Conservation (phyloP, 2,113 vertebrate species). For the Spheniscus mendiculus region DNA sequence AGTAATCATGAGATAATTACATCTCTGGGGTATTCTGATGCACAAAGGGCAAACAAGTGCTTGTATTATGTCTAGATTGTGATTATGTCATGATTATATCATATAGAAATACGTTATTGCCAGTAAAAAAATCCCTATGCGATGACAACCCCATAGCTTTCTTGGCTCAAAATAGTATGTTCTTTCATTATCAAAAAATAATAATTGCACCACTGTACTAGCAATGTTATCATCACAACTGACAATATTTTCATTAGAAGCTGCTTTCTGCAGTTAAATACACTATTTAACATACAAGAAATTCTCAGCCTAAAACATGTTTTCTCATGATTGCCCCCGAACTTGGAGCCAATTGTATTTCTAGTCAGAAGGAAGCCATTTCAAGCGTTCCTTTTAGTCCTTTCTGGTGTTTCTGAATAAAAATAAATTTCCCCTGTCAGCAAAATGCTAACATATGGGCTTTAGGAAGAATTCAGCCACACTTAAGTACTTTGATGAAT, state of each 20-base stretch:
- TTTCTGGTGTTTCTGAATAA: conserved; percentile 35
- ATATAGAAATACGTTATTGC: neutral
- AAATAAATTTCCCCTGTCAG: conserved; percentile 10
- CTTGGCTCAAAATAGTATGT: neutral
- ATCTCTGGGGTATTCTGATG: neutral
- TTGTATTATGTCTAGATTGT: neutral
- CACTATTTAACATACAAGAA: neutral
- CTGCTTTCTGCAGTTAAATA: neutral
- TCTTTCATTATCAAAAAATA: neutral
- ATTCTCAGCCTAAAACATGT: neutral
- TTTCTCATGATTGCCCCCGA: neutral
- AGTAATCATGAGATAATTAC: conserved; percentile 44
- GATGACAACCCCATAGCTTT: neutral
- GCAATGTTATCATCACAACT: neutral
- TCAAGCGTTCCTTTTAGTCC: neutral
- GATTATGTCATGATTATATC: neutral
- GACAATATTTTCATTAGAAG: neutral
- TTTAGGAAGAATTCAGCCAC: conserved; percentile 26
- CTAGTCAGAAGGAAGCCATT: neutral
- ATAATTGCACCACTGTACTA: neutral
- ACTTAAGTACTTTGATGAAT: conserved; percentile 35
- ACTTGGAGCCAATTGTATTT: neutral
- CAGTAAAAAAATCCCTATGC: neutral
- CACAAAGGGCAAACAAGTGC: neutral
- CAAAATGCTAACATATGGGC: conserved; percentile 28